Evolutionary conservation across 2,888 invertebrate species (phyloP).

Genomic region (Apeira syringaria): DNA sequence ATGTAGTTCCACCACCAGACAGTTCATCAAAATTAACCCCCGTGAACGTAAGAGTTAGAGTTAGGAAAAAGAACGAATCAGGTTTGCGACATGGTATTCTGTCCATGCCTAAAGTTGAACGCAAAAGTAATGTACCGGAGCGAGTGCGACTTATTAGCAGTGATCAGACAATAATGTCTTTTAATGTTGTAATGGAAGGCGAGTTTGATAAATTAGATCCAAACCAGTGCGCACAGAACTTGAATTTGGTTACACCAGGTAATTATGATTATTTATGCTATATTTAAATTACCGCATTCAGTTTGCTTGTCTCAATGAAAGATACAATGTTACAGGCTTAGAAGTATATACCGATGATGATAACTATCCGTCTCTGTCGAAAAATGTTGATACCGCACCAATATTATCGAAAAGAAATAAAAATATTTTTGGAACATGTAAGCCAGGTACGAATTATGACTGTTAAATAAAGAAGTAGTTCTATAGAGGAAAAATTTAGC

Average conservation of each 20-base stretch:
- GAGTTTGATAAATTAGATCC: constrained; percentile 39
- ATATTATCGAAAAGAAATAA: constrained; percentile 35
- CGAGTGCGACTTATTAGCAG: constrained; percentile 57
- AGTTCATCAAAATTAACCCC: constrained; percentile 44
- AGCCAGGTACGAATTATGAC: constrained; percentile 58
- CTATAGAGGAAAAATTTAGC: too few species aligned
- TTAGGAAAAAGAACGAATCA: constrained; percentile 53
- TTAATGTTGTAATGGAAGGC: constrained; percentile 60
- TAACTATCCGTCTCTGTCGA: constrained; percentile 30
- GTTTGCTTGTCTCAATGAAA: not conserved
- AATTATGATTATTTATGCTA: constrained; percentile 2
- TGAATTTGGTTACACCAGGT: constrained; percentile 47
- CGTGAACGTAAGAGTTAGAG: constrained; percentile 62
- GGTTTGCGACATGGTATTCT: constrained; percentile 38
- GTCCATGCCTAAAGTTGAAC: constrained; percentile 43
- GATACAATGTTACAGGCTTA: constrained; percentile 1
- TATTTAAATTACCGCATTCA: too few species aligned
- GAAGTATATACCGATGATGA: not conserved
- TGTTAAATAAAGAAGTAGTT: too few species aligned
- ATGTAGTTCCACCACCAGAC: constrained; percentile 30
- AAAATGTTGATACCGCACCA: constrained; percentile 31
- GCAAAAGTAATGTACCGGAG: constrained; percentile 33
- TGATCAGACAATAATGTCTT: constrained; percentile 69
- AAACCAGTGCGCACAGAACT: constrained; percentile 47
- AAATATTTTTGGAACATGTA: constrained; percentile 64